A percentile compares a stretch with the other conserved stretches of the same genome.
These are phyloP conservation scores for Megalopta genalis DNA, from an alignment of 1,140 invertebrate genomes.

Conservation along the genomic window DNA sequence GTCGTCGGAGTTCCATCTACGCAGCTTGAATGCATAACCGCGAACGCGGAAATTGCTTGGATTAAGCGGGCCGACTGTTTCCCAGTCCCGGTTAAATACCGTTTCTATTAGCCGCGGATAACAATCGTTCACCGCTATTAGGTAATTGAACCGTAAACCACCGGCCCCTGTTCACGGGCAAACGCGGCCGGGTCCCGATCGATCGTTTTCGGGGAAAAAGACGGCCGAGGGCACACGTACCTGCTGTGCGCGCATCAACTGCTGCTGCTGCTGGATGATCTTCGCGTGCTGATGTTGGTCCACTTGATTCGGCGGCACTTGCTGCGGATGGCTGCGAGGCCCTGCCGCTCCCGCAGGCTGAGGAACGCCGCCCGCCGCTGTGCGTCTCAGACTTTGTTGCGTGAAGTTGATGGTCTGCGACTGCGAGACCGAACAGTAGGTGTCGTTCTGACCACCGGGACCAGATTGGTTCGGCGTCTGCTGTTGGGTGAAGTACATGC, in stretches of 20 bases:
- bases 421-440: conserved; percentile 86
- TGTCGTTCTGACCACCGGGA: conserved; percentile 80
- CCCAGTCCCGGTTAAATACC: neutral
- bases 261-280: conserved; percentile 82
- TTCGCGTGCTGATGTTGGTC: conserved; percentile 84
- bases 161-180: conserved; percentile 2
- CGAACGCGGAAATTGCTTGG: neutral
- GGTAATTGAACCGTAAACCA: conserved; percentile 53
- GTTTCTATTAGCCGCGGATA: conserved; percentile 28
- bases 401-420: conserved; percentile 92
- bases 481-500: conserved; percentile 87
- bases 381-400: conserved; percentile 84
- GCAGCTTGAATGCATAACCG: neutral
- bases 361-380: conserved; percentile 71
- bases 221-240: conserved; percentile 50
- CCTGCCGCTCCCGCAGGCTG: conserved; percentile 62
- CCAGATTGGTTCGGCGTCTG: conserved; percentile 74
- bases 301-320: conserved; percentile 71
- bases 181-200: neutral
- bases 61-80: neutral
- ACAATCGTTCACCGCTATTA: conserved; percentile 43
- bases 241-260: conserved; percentile 81
- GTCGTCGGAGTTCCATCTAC: neutral
- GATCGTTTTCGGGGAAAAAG: conserved; percentile 16
- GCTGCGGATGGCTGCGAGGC: conserved; percentile 72